A percentile compares a stretch with the other conserved stretches of the same genome.
Evolutionary conservation across 2,113 vertebrate genomes (phyloP).

Genomic region (Oncorhynchus gorbuscha): DNA sequence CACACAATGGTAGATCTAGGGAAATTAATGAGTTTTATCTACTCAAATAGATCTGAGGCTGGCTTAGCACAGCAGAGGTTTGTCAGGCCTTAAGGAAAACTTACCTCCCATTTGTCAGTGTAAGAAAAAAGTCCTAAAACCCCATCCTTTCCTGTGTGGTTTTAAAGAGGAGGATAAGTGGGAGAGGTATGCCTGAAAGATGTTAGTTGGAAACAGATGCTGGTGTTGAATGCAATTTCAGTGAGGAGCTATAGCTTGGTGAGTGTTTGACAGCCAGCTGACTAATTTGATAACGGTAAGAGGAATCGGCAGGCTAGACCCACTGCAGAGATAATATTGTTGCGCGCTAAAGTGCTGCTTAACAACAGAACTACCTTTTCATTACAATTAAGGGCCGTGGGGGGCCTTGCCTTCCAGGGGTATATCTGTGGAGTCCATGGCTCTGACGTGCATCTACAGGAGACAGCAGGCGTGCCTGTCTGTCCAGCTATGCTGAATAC

Average conservation of each 20-base stretch:
- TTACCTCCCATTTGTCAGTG: neutral
- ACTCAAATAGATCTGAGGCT: neutral
- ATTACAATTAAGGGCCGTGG: slow-evolving; percentile 56
- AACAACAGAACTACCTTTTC: slow-evolving; percentile 47
- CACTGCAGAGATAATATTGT: slow-evolving; percentile 35
- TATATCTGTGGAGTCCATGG: too few relatives aligned
- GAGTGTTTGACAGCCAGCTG: slow-evolving; percentile 29
- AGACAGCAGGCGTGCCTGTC: neutral
- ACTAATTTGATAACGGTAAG: slow-evolving; percentile 39
- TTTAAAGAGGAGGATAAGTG: neutral
- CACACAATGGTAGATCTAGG: neutral
- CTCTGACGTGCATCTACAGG: neutral
- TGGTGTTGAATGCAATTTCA: slow-evolving; percentile 32
- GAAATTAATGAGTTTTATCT: neutral
- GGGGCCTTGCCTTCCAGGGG: slow-evolving; percentile 17
- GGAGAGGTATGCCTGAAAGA: neutral
- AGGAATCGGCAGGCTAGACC: slow-evolving; percentile 13
- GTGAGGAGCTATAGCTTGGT: slow-evolving; percentile 16
- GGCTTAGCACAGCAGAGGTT: neutral
- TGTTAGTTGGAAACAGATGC: neutral
- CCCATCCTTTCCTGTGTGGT: neutral
- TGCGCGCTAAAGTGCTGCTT: slow-evolving; percentile 18
- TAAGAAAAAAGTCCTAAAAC: neutral
- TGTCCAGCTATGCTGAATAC: neutral
- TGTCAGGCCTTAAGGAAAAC: neutral